Conservation (phyloP, 2,113 vertebrate species). For the Aptenodytes forsteri region DNA sequence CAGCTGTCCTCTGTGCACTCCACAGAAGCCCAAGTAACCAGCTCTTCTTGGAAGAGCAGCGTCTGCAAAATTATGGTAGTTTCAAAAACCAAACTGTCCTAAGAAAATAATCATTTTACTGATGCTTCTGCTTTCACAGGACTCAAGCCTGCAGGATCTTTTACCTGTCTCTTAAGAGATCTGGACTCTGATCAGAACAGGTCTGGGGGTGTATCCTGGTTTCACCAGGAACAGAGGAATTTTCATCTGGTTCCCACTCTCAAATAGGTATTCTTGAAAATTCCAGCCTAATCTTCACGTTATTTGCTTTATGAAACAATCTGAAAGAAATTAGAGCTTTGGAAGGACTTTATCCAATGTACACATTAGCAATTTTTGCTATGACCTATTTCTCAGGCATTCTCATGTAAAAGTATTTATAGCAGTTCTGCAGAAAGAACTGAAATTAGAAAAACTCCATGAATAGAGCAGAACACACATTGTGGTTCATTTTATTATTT, state of each 20-base stretch:
- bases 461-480: slow-evolving; percentile 53
- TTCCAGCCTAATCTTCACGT: background rate
- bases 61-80: background rate
- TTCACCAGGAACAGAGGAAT: background rate
- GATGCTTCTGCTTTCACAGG: background rate
- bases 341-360: slow-evolving; percentile 31
- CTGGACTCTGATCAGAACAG: background rate
- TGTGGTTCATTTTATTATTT: slow-evolving; percentile 58
- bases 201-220: background rate
- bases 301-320: background rate
- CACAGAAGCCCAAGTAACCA: background rate
- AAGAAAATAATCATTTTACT: background rate
- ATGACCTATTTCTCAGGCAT: slow-evolving; percentile 54
- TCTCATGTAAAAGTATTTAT: slow-evolving; percentile 66
- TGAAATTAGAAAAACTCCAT: slow-evolving; percentile 70
- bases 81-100: background rate
- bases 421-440: slow-evolving; percentile 60
- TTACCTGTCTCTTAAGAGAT: background rate
- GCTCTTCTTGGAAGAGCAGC: background rate
- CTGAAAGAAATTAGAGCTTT: background rate
- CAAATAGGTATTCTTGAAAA: background rate
- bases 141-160: background rate
- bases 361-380: slow-evolving; percentile 11
- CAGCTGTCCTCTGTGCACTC: background rate
- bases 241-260: background rate